Base-by-base conservation (phyloP, 2,797 vertebrate genomes). In the Darevskia nairensis region DNA sequence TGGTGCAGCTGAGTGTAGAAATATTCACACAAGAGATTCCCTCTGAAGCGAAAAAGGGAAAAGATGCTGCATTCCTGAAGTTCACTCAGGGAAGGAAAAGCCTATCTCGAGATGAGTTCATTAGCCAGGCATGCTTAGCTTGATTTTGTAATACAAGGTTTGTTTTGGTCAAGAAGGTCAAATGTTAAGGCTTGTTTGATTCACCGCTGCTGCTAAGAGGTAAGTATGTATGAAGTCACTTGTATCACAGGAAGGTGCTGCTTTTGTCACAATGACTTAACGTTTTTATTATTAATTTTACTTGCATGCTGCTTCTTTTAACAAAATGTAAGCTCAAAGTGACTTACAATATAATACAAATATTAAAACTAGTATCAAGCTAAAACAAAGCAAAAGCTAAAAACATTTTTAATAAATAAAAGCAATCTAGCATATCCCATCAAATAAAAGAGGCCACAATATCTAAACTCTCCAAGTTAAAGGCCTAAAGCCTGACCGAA, bases 101-200 rank as follows among this genome's bases (percentile, higher is more conserved):
- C 94, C 94, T 92, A 93, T 91, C 93, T 94, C 92, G 86, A 92
- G 92, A 95, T 96, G 94, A 95, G 93, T 95, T 96, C 96, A 97
- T 97, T 97, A 97, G 95, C 93, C 89, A 95, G 95, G 94, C 96
- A 93, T 93, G 95, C 95, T 96, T 96, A 94, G 96, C 93, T 96
- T 96, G 95, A 96, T 96, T 96, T 95, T 93, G 94, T 96, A 96
- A 96, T 92, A 92, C 92, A 79, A 91, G 90, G 94, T 94, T 96
- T 97, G 92, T 96, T 97, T 96, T 96, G 92, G 93, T 91, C 90
- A 80, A 1, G 66, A 92, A 91, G 96, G 97, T 97, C 96, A 97
- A 97, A 97, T 96, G 96, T 97, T 97, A 97, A 97, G 94, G 88
- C 90, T 92, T 93, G 92, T 95, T 96, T 96, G 94, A 95, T 94